Conservation (phyloP, 1,140 invertebrate species). For the Drosophila sp. region DNA sequence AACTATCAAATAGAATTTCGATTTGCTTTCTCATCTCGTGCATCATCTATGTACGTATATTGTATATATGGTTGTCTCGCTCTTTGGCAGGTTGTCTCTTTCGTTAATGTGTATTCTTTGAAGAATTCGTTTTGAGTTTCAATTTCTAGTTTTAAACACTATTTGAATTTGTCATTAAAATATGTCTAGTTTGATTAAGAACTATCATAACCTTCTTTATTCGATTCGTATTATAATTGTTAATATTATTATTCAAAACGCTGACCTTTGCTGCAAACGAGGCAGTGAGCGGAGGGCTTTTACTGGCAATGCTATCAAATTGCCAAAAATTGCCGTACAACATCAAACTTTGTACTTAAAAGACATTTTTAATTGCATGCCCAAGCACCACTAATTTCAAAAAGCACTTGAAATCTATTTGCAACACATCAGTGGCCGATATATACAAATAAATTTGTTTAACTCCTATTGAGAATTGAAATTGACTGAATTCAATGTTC, state of each 20-base stretch:
- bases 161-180: conserved; percentile 34
- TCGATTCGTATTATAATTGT: conserved; percentile 1
- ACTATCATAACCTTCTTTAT: conserved; percentile 33
- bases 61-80: conserved; percentile 10
- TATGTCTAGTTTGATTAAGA: conserved; percentile 37
- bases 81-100: conserved; percentile 2
- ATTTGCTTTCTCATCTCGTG: conserved; percentile 6
- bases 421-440: background rate
- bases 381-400: conserved; percentile 3
- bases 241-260: conserved; percentile 26
- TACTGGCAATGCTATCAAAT: conserved; percentile 15
- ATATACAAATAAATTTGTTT: conserved; percentile 22
- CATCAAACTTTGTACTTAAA: conserved; percentile 1
- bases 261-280: conserved; percentile 29
- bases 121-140: conserved; percentile 50
- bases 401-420: background rate
- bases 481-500: conserved; percentile 7
- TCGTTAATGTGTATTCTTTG: conserved; percentile 24
- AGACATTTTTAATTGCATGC: conserved; percentile 8
- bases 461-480: background rate
- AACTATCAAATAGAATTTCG: background rate
- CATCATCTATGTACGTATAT: background rate
- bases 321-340: background rate
- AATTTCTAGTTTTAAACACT: conserved; percentile 53
- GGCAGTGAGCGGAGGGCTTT: conserved; percentile 20